Evolutionary conservation across 2,797 vertebrate species (phyloP), one percentile per base, ranked within the genome.

Genomic region (Holocentrus rufus): DNA sequence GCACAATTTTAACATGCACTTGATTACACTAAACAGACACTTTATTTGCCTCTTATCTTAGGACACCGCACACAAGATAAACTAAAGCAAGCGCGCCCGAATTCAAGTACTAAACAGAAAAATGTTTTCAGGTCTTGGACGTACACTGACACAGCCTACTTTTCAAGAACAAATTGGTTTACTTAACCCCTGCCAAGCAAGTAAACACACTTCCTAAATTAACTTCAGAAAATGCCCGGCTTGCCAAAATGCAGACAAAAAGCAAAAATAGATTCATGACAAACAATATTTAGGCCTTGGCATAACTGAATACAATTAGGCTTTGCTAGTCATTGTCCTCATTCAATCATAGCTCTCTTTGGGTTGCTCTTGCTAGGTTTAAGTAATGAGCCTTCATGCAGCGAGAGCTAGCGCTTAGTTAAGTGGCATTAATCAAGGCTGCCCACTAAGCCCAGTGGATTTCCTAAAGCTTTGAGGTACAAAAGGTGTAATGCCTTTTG

Each of bases 371-470:
- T 14, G 59, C 61, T 25, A 2, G n/a, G 10, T 64, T 65, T 86
- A 77, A 85, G 72, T 81, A 84, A 88, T 72, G 74, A 83, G 72
- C n/a, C 65, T 57, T 73, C 61, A 31, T 5, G 39, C 61, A 10
- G 70, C 30, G 36, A 56, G 58, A 69, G 54, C 73, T 42, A 22
- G 50, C 57, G 63, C 22, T 2, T 36, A 55, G 65, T 58, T 72
- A 68, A 82, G 79, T 82, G 83, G 68, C 69, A 86, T 90, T 83
- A 84, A 88, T 88, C 82, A 88, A 69, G 68, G 55, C 61, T 71
- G 64, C 58, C 69, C 64, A 30, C 65, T 52, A 73, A 80, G 65
- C 73, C 58, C 47, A 0, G 68, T 63, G 81, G 86, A 85, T 81
- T 83, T 82, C 77, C 80, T 60, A 1, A 58, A 36, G 15, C 58